These are phyloP conservation scores for Osedax frankpressi DNA, from an alignment of 2,888 invertebrate species.

Conservation along the genomic window DNA sequence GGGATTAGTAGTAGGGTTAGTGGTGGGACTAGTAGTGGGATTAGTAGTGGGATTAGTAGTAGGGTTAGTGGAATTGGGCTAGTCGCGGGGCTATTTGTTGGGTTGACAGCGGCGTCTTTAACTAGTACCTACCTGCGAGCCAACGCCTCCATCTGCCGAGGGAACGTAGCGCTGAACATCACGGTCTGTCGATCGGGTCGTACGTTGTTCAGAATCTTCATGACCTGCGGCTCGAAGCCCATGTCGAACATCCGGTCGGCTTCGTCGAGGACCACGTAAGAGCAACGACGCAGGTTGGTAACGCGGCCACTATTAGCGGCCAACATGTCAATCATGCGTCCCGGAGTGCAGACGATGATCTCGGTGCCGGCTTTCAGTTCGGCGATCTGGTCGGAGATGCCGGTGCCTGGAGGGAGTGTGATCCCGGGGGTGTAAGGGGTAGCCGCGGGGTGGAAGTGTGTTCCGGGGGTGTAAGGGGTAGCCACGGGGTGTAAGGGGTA, in stretches of 20 bases:
- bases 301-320: constrained; percentile 92
- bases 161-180: constrained; percentile 97
- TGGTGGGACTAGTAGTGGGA: too few relatives aligned
- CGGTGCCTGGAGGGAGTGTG: too few relatives aligned
- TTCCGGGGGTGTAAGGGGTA: too few relatives aligned
- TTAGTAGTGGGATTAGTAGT: too few relatives aligned
- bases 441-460: too few relatives aligned
- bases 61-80: too few relatives aligned
- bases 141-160: constrained; percentile 94
- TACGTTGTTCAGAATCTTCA: constrained; percentile 92
- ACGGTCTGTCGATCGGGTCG: constrained; percentile 93
- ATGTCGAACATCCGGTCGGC: constrained; percentile 99
- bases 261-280: constrained; percentile 93
- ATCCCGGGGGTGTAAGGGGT: too few relatives aligned
- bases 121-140: too few relatives aligned
- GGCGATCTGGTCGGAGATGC: constrained; percentile 87
- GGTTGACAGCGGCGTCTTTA: too few relatives aligned
- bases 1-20: too few relatives aligned
- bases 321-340: constrained; percentile 98
- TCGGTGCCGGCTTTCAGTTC: constrained; percentile 90
- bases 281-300: constrained; percentile 87
- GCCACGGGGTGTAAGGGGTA: too few relatives aligned
- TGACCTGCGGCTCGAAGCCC: constrained; percentile 97
- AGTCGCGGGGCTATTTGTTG: too few relatives aligned
- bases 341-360: constrained; percentile 96